Conservation (phyloP, 2,797 vertebrate species). For the Thalassophryne amazonica region DNA sequence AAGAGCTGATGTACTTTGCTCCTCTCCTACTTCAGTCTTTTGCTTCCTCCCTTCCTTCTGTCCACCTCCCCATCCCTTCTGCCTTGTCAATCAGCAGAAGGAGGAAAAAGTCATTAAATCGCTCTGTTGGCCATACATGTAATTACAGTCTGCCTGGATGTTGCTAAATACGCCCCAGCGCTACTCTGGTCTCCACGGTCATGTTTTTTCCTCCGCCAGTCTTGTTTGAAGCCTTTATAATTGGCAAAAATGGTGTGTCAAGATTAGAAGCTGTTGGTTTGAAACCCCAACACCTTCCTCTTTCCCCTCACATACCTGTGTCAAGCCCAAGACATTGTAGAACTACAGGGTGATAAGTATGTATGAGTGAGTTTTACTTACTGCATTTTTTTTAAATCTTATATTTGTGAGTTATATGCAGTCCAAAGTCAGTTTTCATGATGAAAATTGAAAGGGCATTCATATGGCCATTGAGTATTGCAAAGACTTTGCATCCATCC, state of each 20-base stretch:
- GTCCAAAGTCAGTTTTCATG: too few relatives aligned
- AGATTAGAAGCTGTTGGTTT: slow-evolving; percentile 82
- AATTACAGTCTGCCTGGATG: slow-evolving; percentile 86
- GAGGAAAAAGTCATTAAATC: slow-evolving; percentile 83
- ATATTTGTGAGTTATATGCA: too few relatives aligned
- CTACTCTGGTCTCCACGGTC: slow-evolving; percentile 79
- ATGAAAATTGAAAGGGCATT: too few relatives aligned
- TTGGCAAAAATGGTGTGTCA: slow-evolving; percentile 83
- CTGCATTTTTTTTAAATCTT: too few relatives aligned
- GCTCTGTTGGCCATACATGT: slow-evolving; percentile 82
- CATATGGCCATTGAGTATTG: too few relatives aligned
- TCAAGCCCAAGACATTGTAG: too few relatives aligned
- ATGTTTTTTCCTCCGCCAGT: slow-evolving; percentile 81
- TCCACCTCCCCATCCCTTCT: slow-evolving; percentile 36
- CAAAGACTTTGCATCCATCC: too few relatives aligned
- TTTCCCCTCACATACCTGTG: background rate
- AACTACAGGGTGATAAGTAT: too few relatives aligned
- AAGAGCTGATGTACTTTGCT: background rate
- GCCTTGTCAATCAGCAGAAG: slow-evolving; percentile 81
- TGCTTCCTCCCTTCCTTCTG: slow-evolving; percentile 2
- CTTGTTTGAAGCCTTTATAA: slow-evolving; percentile 82
- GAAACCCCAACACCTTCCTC: slow-evolving; percentile 70
- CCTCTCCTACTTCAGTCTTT: slow-evolving; percentile 17
- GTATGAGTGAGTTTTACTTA: too few relatives aligned
- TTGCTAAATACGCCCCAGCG: slow-evolving; percentile 82